phyloP scores from a whole-genome alignment of 2,888 invertebrate genomes.

The Chalcosyrphus nemorum region DNA sequence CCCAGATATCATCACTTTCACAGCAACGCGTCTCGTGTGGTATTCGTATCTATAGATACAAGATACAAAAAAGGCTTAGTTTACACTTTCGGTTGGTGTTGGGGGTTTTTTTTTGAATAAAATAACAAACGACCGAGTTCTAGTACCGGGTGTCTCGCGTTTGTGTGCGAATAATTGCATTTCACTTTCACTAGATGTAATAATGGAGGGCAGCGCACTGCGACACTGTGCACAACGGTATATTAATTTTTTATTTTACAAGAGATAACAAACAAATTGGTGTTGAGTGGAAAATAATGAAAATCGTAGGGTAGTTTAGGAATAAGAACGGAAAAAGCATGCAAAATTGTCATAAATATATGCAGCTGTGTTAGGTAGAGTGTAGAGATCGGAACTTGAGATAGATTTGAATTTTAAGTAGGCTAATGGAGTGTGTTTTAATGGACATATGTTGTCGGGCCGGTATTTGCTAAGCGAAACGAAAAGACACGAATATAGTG shows the following conservation, averaged over 20 bases:
- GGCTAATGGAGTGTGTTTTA: neutral
- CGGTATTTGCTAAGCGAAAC: too few relatives aligned
- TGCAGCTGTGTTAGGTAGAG: neutral
- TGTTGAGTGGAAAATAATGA: conserved; percentile 58
- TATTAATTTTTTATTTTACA: conserved; percentile 46
- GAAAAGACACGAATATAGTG: too few relatives aligned
- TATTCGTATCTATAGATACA: too few relatives aligned
- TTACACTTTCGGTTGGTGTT: conserved; percentile 59
- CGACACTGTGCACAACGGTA: conserved; percentile 25
- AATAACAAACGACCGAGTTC: conserved; percentile 1
- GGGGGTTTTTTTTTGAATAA: too few relatives aligned
- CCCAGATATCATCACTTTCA: conserved; percentile 64
- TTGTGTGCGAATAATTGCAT: conserved; percentile 29
- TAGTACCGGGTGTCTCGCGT: neutral
- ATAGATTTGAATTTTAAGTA: neutral
- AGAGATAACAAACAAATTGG: conserved; percentile 55
- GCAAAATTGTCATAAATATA: neutral
- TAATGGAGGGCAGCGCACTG: conserved; percentile 56
- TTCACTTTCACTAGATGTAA: conserved; percentile 57
- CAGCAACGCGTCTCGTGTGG: conserved; percentile 4
- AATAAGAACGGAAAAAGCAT: neutral
- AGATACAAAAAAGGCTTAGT: conserved; percentile 36
- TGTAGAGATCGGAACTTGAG: neutral
- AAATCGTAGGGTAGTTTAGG: conserved; percentile 10
- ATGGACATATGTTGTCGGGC: neutral